phyloP scores from a whole-genome alignment of 2,888 invertebrate genomes.

The Blastobasis lacticolella region DNA sequence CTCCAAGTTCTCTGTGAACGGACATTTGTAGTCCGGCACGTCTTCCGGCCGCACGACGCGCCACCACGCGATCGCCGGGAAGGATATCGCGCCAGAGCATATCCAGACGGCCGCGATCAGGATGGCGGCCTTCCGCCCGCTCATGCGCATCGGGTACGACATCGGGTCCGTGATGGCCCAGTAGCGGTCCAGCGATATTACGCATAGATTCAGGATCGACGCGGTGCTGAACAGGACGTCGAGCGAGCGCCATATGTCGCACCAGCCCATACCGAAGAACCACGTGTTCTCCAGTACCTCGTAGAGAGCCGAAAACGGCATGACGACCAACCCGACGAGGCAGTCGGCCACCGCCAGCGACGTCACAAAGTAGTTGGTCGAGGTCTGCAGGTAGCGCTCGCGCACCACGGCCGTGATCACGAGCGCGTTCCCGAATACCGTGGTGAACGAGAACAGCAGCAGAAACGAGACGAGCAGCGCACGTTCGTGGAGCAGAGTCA shows the following conservation, averaged over 20 bases:
- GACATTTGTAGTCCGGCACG: constrained; percentile 89
- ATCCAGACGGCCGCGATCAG: constrained; percentile 97
- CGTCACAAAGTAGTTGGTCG: constrained; percentile 98
- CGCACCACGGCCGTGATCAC: constrained; percentile 95
- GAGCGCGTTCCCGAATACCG: constrained; percentile 95
- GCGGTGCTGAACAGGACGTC: constrained; percentile 98
- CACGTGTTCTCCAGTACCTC: constrained; percentile 92
- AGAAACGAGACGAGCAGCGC: constrained; percentile 86
- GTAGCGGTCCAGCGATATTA: constrained; percentile 96
- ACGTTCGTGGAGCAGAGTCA: constrained; percentile 76
- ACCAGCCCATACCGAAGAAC: constrained; percentile 97
- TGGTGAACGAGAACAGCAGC: constrained; percentile 90
- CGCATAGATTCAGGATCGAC: constrained; percentile 97
- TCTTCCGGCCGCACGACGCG: constrained; percentile 88
- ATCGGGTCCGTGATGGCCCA: constrained; percentile 99
- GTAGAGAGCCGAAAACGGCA: constrained; percentile 96
- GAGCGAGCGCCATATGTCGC: constrained; percentile 97
- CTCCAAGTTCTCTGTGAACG: constrained; percentile 96
- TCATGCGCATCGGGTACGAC: constrained; percentile 96
- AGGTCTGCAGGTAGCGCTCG: constrained; percentile 95
- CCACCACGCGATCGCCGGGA: constrained; percentile 98
- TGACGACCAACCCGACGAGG: constrained; percentile 95
- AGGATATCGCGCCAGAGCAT: constrained; percentile 96
- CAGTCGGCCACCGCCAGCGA: constrained; percentile 98
- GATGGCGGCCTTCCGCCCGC: constrained; percentile 86